These are phyloP conservation scores for Xenentodon cancila DNA, from an alignment of 2,797 vertebrate genomes.

Conservation along the genomic window DNA sequence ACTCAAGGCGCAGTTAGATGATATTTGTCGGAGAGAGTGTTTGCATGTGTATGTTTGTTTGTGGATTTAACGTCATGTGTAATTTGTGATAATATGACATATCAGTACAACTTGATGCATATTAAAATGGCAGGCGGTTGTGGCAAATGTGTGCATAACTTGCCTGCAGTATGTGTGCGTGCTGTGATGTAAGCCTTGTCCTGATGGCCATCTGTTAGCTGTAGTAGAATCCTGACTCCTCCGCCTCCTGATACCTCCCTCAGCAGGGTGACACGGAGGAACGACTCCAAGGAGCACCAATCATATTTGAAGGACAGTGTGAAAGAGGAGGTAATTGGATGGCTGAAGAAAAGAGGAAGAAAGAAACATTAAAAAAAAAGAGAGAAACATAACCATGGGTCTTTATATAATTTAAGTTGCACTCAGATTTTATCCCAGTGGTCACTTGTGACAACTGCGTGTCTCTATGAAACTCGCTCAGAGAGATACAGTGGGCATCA, in stretches of 20 bases:
- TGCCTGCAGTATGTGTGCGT: constrained; percentile 31
- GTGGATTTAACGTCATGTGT: constrained; percentile 26
- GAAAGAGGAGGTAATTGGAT: not conserved
- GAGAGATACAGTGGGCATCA: too few relatives aligned
- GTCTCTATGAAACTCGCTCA: too few relatives aligned
- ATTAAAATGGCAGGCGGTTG: constrained; percentile 66
- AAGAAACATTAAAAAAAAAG: too few relatives aligned
- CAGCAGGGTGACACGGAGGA: constrained; percentile 1
- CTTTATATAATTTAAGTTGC: too few relatives aligned
- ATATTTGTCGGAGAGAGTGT: constrained; percentile 24
- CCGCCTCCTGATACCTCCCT: constrained; percentile 16
- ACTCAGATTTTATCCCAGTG: too few relatives aligned
- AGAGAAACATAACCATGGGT: too few relatives aligned
- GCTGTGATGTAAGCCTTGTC: constrained; percentile 66
- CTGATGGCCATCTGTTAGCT: constrained; percentile 76
- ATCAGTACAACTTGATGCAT: constrained; percentile 37
- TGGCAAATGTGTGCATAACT: constrained; percentile 30
- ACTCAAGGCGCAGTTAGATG: constrained; percentile 48
- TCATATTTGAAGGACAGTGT: not conserved
- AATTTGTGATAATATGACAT: constrained; percentile 22
- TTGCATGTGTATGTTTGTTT: constrained; percentile 6
- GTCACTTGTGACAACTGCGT: too few relatives aligned
- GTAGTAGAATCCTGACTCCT: constrained; percentile 38
- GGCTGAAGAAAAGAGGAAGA: too few relatives aligned
- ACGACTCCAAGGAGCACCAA: not conserved